Evolutionary conservation across 1,140 invertebrate genomes (phyloP), one percentile per base, ranked within the genome.

Genomic region (Scaptodrosophila lebanonensis): DNA sequence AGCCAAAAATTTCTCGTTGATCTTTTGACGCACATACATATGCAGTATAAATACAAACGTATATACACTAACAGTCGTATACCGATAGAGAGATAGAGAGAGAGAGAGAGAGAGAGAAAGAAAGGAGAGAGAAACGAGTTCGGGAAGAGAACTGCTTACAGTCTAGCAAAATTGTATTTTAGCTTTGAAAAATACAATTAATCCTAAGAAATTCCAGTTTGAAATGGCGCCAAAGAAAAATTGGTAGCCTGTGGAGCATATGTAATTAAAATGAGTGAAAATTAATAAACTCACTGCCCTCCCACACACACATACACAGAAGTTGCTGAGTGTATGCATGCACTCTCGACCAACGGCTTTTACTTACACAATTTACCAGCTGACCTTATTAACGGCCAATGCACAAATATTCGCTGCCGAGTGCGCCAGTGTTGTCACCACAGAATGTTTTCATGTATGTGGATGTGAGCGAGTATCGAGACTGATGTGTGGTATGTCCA

Each of bases 1-100:
- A 82, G 75, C 62, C 69, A 62, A 77, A 77, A 77, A 77, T 77
- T 77, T 77, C 73, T 77, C 73, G 73, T 56, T 77, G 64, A 79
- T 62, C 73, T 77, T 77, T 75, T 77, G 72, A 77, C 44, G 51
- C 2, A 25, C 8, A 3, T 4, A 25, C 22, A 25, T n/a, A n/a
- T n/a, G n/a, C n/a, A n/a, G n/a, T n/a, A n/a, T n/a, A n/a, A n/a
- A n/a, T 4, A 15, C 40, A 1, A 11, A 11, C 8, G 12, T 9
- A 17, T 7, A 16, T 2, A 36, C 27, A 2, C 29, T 20, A 30
- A 53, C 57, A 45, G 40, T 44, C 18, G 15, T 18, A 32, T 13
- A 45, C 39, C 42, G 11, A 4, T 13, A 15, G n/a, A 42, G 2
- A 42, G n/a, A 27, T 5, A 29, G 15, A 36, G 40, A 27, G 18